Evolutionary conservation across 2,113 vertebrate genomes (phyloP).

Genomic region (Orycteropus afer): DNA sequence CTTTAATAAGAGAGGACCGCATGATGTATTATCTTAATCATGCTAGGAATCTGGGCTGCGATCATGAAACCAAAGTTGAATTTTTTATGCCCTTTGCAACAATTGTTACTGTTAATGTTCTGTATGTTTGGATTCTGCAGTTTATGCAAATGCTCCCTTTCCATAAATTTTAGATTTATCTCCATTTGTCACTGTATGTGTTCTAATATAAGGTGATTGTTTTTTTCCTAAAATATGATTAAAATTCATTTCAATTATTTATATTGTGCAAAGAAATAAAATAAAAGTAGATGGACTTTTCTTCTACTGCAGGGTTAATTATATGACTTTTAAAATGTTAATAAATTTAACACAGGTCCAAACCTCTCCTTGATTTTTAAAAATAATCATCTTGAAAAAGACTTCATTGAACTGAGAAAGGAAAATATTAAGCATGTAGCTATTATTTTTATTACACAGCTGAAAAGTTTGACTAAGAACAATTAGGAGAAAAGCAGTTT

Average conservation of each 20-base stretch:
- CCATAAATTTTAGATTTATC: conserved; percentile 99
- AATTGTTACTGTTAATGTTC: conserved; percentile 90
- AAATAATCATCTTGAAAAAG: conserved; percentile 32
- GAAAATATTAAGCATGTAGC: conserved; percentile 35
- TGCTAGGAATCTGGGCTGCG: conserved; percentile 84
- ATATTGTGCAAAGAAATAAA: conserved; percentile 76
- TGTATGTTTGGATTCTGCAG: conserved; percentile 95
- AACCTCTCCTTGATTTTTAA: conserved; percentile 56
- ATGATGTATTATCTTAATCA: conserved; percentile 95
- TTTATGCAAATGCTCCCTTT: conserved; percentile 96
- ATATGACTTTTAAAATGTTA: conserved; percentile 79
- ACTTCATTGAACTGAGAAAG: conserved; percentile 42
- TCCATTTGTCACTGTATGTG: conserved; percentile 91
- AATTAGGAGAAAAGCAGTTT: background rate
- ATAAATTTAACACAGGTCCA: conserved; percentile 72
- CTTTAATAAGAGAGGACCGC: conserved; percentile 90
- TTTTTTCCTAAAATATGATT: conserved; percentile 87
- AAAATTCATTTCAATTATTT: conserved; percentile 89
- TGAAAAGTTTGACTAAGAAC: background rate
- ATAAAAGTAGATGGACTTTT: conserved; percentile 65
- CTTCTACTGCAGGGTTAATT: conserved; percentile 37
- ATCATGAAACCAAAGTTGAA: conserved; percentile 89
- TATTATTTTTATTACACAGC: background rate
- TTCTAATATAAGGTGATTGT: conserved; percentile 85
- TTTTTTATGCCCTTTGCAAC: conserved; percentile 93